phyloP scores from a whole-genome alignment of 2,888 invertebrate species.

The Sialis fuliginosa region DNA sequence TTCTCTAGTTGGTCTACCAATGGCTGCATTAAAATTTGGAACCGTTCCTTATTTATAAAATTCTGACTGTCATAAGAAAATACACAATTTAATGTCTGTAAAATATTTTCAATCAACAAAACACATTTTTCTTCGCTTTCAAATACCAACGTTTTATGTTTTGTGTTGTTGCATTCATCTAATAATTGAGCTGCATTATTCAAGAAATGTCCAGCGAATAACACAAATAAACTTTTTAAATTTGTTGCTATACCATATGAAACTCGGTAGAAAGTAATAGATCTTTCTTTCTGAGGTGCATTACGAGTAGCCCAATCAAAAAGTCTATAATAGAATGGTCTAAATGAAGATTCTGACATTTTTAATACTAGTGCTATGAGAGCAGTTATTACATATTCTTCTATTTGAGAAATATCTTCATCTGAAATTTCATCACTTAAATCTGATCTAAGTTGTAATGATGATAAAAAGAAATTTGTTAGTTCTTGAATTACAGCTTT shows the following conservation, averaged over 20 bases:
- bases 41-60: slow-evolving; percentile 70
- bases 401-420: slow-evolving; percentile 38
- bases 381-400: slow-evolving; percentile 57
- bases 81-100: slow-evolving; percentile 57
- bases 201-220: slow-evolving; percentile 78
- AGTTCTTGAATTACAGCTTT: slow-evolving; percentile 46
- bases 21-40: slow-evolving; percentile 69
- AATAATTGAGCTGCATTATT: slow-evolving; percentile 62
- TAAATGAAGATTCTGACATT: slow-evolving; percentile 74
- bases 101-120: slow-evolving; percentile 48
- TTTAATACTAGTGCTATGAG: slow-evolving; percentile 69
- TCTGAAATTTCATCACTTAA: slow-evolving; percentile 23
- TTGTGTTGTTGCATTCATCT: slow-evolving; percentile 44
- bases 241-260: slow-evolving; percentile 62
- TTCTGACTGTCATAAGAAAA: slow-evolving; percentile 70
- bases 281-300: slow-evolving; percentile 40
- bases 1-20: slow-evolving; percentile 81
- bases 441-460: slow-evolving; percentile 48
- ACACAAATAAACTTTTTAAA: slow-evolving; percentile 70
- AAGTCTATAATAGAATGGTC: slow-evolving; percentile 72
- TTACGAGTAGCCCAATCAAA: slow-evolving; percentile 71
- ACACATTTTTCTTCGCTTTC: slow-evolving; percentile 35
- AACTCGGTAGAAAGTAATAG: slow-evolving; percentile 70
- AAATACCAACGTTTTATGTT: slow-evolving; percentile 33
- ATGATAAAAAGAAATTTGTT: slow-evolving; percentile 54